A percentile compares a stretch with the other conserved stretches of the same genome.
Evolutionary conservation across 2,113 vertebrate genomes (phyloP).

Genomic region (Dromas ardeola): DNA sequence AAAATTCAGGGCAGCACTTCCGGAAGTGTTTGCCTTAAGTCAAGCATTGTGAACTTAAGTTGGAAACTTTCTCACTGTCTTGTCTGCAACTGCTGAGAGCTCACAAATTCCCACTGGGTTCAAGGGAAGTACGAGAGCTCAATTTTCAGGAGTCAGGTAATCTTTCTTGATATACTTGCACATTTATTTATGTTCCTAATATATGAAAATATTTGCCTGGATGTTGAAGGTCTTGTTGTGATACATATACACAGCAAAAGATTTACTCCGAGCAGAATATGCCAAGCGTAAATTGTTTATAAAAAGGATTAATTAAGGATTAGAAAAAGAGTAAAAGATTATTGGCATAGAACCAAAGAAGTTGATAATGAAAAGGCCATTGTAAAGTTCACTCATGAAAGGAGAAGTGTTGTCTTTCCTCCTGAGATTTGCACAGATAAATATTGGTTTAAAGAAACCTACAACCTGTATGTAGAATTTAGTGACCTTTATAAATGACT

Average conservation of each 20-base stretch:
- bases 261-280: background rate
- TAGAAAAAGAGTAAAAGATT: background rate
- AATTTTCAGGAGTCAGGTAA: background rate
- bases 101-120: background rate
- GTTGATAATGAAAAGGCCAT: background rate
- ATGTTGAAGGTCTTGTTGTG: background rate
- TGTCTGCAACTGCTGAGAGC: background rate
- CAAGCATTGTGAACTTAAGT: background rate
- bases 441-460: background rate
- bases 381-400: conserved; percentile 19
- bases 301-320: conserved; percentile 29
- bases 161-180: background rate
- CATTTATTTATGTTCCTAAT: background rate
- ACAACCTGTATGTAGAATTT: background rate
- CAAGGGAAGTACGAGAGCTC: background rate
- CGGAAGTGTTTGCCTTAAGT: background rate
- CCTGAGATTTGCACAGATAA: background rate
- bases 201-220: background rate
- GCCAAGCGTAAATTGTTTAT: background rate
- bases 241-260: background rate
- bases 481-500: background rate
- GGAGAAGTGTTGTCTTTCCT: background rate
- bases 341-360: background rate
- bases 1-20: background rate
- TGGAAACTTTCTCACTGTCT: background rate